Percentiles rank a stretch among this genome's conserved stretches.
phyloP scores from a whole-genome alignment of 2,113 vertebrate genomes.

The Eclectus roratus region DNA sequence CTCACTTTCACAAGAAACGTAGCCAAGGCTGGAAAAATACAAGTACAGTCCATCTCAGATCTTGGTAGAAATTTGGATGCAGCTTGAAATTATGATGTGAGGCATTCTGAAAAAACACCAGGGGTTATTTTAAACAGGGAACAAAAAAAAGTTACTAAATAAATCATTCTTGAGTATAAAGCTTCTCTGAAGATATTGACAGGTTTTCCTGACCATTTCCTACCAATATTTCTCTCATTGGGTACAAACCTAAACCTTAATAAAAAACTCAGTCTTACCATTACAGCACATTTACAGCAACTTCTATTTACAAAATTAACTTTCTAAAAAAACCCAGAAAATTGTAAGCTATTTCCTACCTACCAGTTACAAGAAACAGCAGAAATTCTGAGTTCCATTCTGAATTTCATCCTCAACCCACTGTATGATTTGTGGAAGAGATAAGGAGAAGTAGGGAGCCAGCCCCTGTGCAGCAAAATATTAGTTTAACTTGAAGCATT shows the following conservation, averaged over 20 bases:
- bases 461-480: background rate
- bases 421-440: background rate
- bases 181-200: background rate
- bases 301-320: background rate
- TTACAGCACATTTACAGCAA: background rate
- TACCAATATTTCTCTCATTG: background rate
- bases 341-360: background rate
- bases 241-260: background rate
- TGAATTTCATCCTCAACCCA: background rate
- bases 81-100: background rate
- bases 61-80: background rate
- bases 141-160: background rate
- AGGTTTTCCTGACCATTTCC: background rate
- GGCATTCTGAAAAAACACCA: background rate
- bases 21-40: background rate
- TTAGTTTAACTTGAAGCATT: background rate
- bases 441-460: background rate
- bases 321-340: background rate
- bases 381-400: background rate
- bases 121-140: background rate
- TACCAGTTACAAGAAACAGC: background rate
- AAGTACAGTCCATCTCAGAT: background rate
- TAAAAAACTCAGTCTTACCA: background rate
- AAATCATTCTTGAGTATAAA: background rate
- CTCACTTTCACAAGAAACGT: background rate